These are phyloP conservation scores for Molorchus minor DNA, from an alignment of 2,888 invertebrate species.

Conservation along the genomic window DNA sequence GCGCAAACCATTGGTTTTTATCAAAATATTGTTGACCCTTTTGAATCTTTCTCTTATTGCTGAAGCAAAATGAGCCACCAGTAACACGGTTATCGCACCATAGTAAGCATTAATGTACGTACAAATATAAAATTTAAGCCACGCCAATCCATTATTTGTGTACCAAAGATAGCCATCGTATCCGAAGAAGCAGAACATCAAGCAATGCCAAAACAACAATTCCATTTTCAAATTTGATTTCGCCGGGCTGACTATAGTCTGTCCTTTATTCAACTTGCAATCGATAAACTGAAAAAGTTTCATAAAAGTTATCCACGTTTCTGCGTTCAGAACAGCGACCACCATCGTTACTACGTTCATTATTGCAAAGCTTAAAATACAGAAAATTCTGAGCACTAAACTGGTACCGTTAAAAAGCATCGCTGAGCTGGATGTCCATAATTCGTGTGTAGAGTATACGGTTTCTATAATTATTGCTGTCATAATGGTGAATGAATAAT, in stretches of 20 bases:
- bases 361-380: conserved; percentile 14
- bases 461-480: conserved; percentile 18
- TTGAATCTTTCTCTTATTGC: conserved; percentile 31
- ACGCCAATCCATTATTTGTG: conserved; percentile 25
- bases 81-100: conserved; percentile 23
- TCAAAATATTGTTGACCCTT: conserved; percentile 30
- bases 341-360: conserved; percentile 26
- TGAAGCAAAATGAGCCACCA: conserved; percentile 33
- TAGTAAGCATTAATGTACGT: conserved; percentile 29
- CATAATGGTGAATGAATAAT: conserved; percentile 22
- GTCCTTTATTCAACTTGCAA: conserved; percentile 26
- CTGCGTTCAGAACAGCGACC: conserved; percentile 27
- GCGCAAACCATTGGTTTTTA: conserved; percentile 32
- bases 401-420: conserved; percentile 25
- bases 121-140: conserved; percentile 22
- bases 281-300: conserved; percentile 30
- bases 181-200: conserved; percentile 23
- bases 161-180: conserved; percentile 34
- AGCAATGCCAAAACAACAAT: conserved; percentile 19
- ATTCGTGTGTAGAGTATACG: conserved; percentile 18
- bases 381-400: conserved; percentile 20
- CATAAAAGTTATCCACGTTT: conserved; percentile 35
- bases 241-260: neutral
- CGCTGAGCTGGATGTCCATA: conserved; percentile 16
- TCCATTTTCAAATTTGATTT: conserved; percentile 18